Evolutionary conservation across 2,888 invertebrate species (phyloP).

Genomic region (Arctia plantaginis): DNA sequence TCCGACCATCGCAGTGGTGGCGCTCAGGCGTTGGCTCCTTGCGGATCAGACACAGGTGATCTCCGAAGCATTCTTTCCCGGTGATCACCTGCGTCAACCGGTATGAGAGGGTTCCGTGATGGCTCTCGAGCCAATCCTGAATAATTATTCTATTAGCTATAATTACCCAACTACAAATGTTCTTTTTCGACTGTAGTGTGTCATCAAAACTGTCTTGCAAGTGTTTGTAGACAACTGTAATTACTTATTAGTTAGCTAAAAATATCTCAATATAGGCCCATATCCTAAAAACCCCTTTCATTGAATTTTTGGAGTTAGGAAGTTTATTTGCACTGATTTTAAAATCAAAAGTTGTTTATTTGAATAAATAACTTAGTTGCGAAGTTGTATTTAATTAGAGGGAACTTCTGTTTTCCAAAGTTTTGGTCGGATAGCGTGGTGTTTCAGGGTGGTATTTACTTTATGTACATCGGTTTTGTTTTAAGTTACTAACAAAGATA

Average conservation of each 20-base stretch:
- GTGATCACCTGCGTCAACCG: too few species aligned
- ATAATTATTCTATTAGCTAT: too few species aligned
- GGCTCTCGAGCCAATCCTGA: too few species aligned
- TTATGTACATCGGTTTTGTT: constrained; percentile 14
- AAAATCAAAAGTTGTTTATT: constrained; percentile 46
- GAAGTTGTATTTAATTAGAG: constrained; percentile 43
- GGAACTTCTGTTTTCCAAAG: constrained; percentile 37
- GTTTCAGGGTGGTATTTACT: constrained; percentile 23
- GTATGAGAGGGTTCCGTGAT: too few species aligned
- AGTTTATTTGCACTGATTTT: constrained; percentile 34
- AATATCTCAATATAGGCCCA: too few species aligned
- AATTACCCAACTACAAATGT: too few species aligned
- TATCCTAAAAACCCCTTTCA: neutral
- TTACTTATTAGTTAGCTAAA: neutral
- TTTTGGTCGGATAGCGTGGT: constrained; percentile 27
- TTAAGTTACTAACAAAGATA: constrained; percentile 5
- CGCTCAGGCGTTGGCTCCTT: too few species aligned
- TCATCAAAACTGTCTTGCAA: too few species aligned
- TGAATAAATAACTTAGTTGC: constrained; percentile 40
- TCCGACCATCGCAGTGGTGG: too few species aligned
- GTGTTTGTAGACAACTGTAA: neutral
- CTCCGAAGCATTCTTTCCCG: too few species aligned
- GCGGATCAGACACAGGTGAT: too few species aligned
- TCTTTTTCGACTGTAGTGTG: too few species aligned
- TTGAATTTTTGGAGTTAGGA: constrained; percentile 1